phyloP scores from a whole-genome alignment of 2,113 vertebrate species.

The Equus quagga region DNA sequence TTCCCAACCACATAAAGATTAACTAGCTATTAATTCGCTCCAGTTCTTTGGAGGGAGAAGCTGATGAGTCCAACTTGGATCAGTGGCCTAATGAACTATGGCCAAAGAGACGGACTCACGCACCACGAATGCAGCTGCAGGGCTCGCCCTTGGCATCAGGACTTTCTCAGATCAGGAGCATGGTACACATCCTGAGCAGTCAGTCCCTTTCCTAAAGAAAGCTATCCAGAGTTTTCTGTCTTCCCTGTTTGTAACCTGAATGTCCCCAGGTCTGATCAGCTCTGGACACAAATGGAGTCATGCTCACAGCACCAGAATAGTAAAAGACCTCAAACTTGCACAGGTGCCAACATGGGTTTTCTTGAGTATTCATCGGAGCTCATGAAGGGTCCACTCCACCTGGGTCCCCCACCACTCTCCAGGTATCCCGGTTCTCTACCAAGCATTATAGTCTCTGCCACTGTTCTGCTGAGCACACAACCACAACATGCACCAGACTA shows the following conservation, averaged over 20 bases:
- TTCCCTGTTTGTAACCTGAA: neutral
- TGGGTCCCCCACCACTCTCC: fast-evolving
- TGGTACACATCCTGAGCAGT: neutral
- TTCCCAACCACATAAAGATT: neutral
- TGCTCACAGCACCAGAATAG: neutral
- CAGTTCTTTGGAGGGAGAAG: neutral
- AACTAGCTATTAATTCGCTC: neutral
- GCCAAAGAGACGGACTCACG: neutral
- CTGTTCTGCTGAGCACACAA: neutral
- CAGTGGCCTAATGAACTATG: neutral
- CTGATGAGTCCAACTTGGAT: neutral
- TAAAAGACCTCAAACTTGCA: neutral
- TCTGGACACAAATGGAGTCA: neutral
- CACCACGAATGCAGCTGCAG: neutral
- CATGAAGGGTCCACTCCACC: neutral
- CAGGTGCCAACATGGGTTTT: neutral
- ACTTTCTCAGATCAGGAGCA: neutral
- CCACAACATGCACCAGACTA: neutral
- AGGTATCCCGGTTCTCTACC: neutral
- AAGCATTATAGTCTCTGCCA: neutral
- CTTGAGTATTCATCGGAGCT: neutral
- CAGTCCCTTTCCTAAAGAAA: neutral
- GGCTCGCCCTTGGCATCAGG: neutral
- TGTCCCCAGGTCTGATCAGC: neutral
- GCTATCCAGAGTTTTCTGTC: neutral